A percentile compares a stretch with the other conserved stretches of the same genome.
phyloP scores from a whole-genome alignment of 92 coral and sea anemone species.

The Bergia sp. region DNA sequence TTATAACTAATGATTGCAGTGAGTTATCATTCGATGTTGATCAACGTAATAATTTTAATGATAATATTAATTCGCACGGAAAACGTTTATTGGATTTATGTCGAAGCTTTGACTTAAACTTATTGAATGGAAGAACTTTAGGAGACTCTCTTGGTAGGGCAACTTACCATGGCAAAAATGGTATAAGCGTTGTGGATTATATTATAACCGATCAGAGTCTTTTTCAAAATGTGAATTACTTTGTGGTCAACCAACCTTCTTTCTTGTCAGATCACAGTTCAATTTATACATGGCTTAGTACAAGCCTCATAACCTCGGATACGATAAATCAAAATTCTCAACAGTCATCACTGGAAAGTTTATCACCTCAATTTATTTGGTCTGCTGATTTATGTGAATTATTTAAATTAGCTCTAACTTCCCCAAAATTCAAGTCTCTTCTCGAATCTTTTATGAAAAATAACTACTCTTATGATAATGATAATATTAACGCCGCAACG shows the following conservation, averaged over 20 bases:
- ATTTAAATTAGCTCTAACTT: no score
- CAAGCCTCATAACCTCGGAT: conserved; percentile 10
- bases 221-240: no score
- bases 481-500: conserved; percentile 1
- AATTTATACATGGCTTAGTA: conserved; percentile 38
- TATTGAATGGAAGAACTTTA: conserved; percentile 60
- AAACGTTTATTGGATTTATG: conserved; percentile 59
- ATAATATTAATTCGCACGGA: conserved; percentile 50
- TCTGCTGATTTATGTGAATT: no score
- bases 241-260: no score
- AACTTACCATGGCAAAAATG: conserved; percentile 56
- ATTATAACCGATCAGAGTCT: no score
- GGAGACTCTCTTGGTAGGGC: conserved; percentile 59
- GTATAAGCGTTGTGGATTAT: neutral
- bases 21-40: conserved; percentile 18
- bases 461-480: neutral
- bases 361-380: conserved; percentile 45
- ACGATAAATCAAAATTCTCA: conserved; percentile 22
- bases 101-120: conserved; percentile 53
- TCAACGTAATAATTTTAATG: conserved; percentile 49
- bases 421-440: no score
- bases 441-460: no score
- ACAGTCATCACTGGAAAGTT: conserved; percentile 12
- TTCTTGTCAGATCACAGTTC: no score
- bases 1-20: conserved; percentile 17